These are phyloP conservation scores for Phalacrocorax carbo DNA, from an alignment of 2,113 vertebrate genomes.

Conservation along the genomic window DNA sequence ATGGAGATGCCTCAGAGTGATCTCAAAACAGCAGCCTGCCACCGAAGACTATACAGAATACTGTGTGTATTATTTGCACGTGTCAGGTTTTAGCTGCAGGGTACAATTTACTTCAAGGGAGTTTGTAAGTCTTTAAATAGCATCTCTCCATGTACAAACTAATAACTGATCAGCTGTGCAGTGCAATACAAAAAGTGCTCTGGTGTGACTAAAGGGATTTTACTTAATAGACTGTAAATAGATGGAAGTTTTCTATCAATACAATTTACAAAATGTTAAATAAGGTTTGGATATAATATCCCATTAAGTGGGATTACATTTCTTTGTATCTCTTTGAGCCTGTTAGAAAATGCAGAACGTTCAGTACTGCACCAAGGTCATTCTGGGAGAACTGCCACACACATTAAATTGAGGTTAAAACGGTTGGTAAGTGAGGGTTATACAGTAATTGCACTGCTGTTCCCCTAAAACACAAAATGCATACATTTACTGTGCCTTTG, in stretches of 20 bases:
- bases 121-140: conserved; percentile 68
- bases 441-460: conserved; percentile 52
- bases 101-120: conserved; percentile 75
- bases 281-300: conserved; percentile 16
- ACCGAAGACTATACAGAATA: neutral
- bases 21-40: conserved; percentile 53
- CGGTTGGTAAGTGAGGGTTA: conserved; percentile 48
- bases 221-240: conserved; percentile 41
- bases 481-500: conserved; percentile 41
- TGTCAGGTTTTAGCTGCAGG: conserved; percentile 71
- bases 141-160: conserved; percentile 64
- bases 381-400: conserved; percentile 27
- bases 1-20: conserved; percentile 60
- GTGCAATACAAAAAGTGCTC: neutral
- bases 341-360: conserved; percentile 43
- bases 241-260: conserved; percentile 22
- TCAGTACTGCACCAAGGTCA: conserved; percentile 45
- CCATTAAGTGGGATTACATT: conserved; percentile 25
- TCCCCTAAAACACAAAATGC: conserved; percentile 45
- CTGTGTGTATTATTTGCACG: conserved; percentile 43
- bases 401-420: conserved; percentile 58
- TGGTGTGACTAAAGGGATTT: conserved; percentile 31
- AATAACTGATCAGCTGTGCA: conserved; percentile 65
- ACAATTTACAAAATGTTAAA: conserved; percentile 36
- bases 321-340: conserved; percentile 30